Percentiles rank a stretch among this genome's conserved stretches.
phyloP scores from a whole-genome alignment of 2,888 invertebrate genomes.

The Metellina segmentata region DNA sequence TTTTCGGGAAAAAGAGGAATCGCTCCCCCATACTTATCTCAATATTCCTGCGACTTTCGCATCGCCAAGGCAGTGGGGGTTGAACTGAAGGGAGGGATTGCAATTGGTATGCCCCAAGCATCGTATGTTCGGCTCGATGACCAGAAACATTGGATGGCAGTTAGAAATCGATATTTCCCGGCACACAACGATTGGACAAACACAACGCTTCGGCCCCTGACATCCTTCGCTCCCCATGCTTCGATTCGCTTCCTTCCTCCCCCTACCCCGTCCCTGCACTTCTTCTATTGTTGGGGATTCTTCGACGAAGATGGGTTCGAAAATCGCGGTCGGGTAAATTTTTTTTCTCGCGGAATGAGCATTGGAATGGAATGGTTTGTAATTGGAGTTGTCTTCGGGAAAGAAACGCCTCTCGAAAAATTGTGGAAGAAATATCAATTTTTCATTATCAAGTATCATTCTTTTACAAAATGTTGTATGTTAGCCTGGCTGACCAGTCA shows the following conservation, averaged over 20 bases:
- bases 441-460: too few relatives aligned
- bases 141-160: constrained; percentile 76
- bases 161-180: constrained; percentile 76
- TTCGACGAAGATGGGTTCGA: too few relatives aligned
- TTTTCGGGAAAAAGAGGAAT: constrained; percentile 2
- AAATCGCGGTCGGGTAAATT: too few relatives aligned
- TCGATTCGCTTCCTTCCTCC: constrained; percentile 35
- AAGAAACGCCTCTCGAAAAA: too few relatives aligned
- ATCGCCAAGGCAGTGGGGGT: constrained; percentile 9
- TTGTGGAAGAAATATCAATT: too few relatives aligned
- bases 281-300: not conserved
- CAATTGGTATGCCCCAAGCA: constrained; percentile 72
- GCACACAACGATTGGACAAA: constrained; percentile 76
- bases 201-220: constrained; percentile 71
- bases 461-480: too few relatives aligned
- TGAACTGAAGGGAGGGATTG: constrained; percentile 35
- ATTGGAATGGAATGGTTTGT: too few relatives aligned
- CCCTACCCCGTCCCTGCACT: not conserved
- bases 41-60: constrained; percentile 48
- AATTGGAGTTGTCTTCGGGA: too few relatives aligned
- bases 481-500: too few relatives aligned
- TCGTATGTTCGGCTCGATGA: constrained; percentile 72
- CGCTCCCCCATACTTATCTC: constrained; percentile 41
- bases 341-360: too few relatives aligned
- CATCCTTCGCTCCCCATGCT: constrained; percentile 41